These are phyloP conservation scores for Drosophila basisetae DNA, from an alignment of 2,888 invertebrate species.

Conservation along the genomic window DNA sequence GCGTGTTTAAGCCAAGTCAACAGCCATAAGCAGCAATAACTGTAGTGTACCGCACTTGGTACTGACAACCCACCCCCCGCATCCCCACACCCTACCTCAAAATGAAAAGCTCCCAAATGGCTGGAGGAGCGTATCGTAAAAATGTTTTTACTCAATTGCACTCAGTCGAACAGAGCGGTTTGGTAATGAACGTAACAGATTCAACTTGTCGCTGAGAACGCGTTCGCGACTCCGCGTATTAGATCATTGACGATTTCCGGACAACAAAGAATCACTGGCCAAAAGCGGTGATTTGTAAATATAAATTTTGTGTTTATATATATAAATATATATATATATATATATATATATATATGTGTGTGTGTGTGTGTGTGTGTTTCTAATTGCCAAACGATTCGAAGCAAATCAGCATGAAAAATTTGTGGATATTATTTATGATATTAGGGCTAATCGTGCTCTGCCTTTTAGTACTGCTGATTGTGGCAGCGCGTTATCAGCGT, in stretches of 20 bases:
- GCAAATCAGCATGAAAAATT: conserved; percentile 47
- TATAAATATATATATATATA: neutral
- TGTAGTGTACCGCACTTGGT: conserved; percentile 61
- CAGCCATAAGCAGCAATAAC: conserved; percentile 51
- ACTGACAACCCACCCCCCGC: neutral
- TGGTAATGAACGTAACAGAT: conserved; percentile 72
- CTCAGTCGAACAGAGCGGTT: conserved; percentile 72
- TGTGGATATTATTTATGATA: conserved; percentile 81
- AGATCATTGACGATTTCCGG: conserved; percentile 67
- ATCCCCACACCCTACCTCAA: neutral
- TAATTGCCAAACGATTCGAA: conserved; percentile 11
- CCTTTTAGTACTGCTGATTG: conserved; percentile 60
- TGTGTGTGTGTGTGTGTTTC: neutral
- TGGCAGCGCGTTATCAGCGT: conserved; percentile 74
- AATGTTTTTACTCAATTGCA: conserved; percentile 67
- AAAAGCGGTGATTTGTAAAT: conserved; percentile 30
- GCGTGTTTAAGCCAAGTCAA: conserved; percentile 25
- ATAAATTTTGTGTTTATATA: conserved; percentile 7
- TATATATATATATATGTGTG: neutral
- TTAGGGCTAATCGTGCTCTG: conserved; percentile 71
- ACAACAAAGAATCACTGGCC: conserved; percentile 22
- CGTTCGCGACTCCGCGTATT: conserved; percentile 54
- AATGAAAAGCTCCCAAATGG: conserved; percentile 56
- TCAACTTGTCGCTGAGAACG: conserved; percentile 60
- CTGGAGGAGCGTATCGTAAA: conserved; percentile 68